Percentiles rank a stretch among this genome's conserved stretches.
Conservation (phyloP, 2,888 invertebrate genomes). For the Pollenia angustigena region DNA sequence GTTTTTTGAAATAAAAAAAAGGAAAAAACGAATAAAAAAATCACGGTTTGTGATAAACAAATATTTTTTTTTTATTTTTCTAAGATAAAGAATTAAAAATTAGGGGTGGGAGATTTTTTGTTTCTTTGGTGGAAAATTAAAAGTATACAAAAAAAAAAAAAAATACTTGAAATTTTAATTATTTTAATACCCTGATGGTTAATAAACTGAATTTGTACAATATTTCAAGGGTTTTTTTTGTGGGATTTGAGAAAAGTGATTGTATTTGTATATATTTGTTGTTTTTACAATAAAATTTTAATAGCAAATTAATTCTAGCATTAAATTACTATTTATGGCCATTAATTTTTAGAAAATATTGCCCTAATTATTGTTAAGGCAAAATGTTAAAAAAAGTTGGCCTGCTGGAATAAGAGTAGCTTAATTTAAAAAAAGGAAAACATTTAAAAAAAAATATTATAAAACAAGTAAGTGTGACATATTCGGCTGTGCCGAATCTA, state of each 20-base stretch:
- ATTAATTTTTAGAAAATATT: slow-evolving; percentile 54
- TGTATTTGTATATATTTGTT: background rate
- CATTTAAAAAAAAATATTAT: too few relatives aligned
- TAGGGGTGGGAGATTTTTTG: slow-evolving; percentile 35
- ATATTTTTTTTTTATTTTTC: slow-evolving; percentile 34
- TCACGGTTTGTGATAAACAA: slow-evolving; percentile 64
- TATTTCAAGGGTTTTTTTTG: slow-evolving; percentile 1
- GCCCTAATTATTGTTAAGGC: slow-evolving; percentile 27
- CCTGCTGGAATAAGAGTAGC: too few relatives aligned
- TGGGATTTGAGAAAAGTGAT: background rate
- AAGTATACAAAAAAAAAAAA: slow-evolving; percentile 24
- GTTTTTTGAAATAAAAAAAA: slow-evolving; percentile 26
- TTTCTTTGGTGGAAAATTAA: slow-evolving; percentile 5
- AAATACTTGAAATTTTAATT: slow-evolving; percentile 55
- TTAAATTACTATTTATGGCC: slow-evolving; percentile 61
- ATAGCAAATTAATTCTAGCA: slow-evolving; percentile 67
- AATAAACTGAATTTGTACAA: slow-evolving; percentile 21
- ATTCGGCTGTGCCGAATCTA: too few relatives aligned
- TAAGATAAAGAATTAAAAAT: slow-evolving; percentile 31
- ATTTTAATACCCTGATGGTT: slow-evolving; percentile 61
- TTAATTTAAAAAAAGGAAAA: too few relatives aligned
- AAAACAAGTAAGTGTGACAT: too few relatives aligned
- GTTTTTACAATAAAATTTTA: slow-evolving; percentile 14
- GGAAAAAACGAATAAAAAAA: slow-evolving; percentile 56
- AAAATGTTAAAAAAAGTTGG: background rate